Conservation (phyloP, 2,888 invertebrate genomes). For the Coleophora flavipennella region DNA sequence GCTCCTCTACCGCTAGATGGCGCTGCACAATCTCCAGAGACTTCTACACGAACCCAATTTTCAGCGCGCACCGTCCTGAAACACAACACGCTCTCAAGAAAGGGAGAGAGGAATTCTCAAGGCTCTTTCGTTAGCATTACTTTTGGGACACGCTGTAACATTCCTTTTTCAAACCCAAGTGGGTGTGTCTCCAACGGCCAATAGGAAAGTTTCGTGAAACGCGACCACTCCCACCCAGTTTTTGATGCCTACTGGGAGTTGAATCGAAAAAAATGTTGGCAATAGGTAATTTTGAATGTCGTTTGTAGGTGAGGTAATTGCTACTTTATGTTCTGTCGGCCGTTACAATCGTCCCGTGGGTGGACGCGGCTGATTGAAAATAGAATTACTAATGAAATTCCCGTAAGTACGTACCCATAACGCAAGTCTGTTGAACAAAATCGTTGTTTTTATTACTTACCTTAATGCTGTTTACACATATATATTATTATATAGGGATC, state of each 20-base stretch:
- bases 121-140: slow-evolving; percentile 40
- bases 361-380: slow-evolving; percentile 26
- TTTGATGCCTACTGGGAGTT: slow-evolving; percentile 69
- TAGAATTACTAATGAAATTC: slow-evolving; percentile 17
- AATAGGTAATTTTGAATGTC: slow-evolving; percentile 65
- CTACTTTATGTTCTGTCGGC: slow-evolving; percentile 43
- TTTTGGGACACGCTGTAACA: slow-evolving; percentile 37
- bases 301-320: slow-evolving; percentile 60
- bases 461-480: too few species aligned
- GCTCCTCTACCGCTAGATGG: slow-evolving; percentile 33
- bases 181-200: slow-evolving; percentile 53
- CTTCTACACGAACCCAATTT: slow-evolving; percentile 45
- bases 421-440: slow-evolving; percentile 4
- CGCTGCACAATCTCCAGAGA: slow-evolving; percentile 37
- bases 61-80: slow-evolving; percentile 63
- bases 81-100: slow-evolving; percentile 46
- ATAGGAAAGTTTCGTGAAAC: slow-evolving; percentile 44
- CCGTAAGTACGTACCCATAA: slow-evolving; percentile 9
- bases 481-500: too few species aligned
- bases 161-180: slow-evolving; percentile 53
- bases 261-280: slow-evolving; percentile 58
- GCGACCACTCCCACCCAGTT: slow-evolving; percentile 60
- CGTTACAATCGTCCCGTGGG: slow-evolving; percentile 16
- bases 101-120: slow-evolving; percentile 68
- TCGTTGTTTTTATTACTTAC: not conserved